Percentiles rank a stretch among this genome's conserved stretches.
Evolutionary conservation across 2,888 invertebrate genomes (phyloP).

Genomic region (Trissonchulus latispiculum): DNA sequence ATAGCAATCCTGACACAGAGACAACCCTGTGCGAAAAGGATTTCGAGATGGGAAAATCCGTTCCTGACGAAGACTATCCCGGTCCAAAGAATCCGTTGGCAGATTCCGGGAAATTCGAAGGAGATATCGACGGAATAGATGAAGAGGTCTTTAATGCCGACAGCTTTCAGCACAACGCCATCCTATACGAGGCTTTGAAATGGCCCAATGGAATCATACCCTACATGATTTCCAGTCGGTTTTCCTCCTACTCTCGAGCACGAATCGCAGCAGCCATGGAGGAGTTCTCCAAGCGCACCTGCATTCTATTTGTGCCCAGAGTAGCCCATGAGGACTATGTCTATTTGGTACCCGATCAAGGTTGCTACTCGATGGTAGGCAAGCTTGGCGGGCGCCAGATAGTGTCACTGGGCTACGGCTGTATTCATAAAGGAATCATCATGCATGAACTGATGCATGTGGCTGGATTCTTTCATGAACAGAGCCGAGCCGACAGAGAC

Average conservation of each 20-base stretch:
- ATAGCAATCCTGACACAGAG: neutral
- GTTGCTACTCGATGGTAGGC: neutral
- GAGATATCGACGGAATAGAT: neutral
- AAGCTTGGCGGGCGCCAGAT: neutral
- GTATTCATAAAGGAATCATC: neutral
- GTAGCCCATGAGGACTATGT: neutral
- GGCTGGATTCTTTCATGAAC: constrained; percentile 11
- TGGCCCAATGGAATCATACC: neutral
- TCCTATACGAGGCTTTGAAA: neutral
- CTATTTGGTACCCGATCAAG: neutral
- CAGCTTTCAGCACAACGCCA: neutral
- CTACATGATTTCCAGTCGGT: neutral
- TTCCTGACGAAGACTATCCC: neutral
- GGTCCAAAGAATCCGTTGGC: neutral
- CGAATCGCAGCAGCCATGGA: constrained; percentile 2
- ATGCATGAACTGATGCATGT: constrained; percentile 9
- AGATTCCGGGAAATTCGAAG: neutral
- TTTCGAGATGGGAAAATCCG: neutral
- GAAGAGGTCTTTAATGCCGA: neutral
- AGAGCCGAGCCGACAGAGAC: neutral
- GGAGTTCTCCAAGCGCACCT: neutral
- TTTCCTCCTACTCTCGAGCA: neutral
- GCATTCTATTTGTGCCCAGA: neutral
- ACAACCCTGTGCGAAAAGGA: neutral
- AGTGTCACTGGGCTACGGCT: constrained; percentile 2